A percentile compares a stretch with the other conserved stretches of the same genome.
Conservation (phyloP, 2,113 vertebrate genomes). For the Tyto alba region DNA sequence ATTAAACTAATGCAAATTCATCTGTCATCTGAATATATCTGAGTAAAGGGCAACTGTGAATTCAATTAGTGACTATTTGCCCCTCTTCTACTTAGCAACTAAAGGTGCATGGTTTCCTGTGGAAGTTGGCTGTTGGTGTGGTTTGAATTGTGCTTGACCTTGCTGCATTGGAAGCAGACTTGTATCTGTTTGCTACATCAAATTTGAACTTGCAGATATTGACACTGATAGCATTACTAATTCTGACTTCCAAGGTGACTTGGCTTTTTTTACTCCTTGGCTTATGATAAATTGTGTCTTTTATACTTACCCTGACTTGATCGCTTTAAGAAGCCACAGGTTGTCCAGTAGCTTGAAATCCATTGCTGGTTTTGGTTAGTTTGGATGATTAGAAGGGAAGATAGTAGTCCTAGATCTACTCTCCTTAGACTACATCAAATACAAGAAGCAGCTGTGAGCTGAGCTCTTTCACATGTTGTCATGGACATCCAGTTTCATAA, state of each 20-base stretch:
- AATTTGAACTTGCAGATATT: not conserved
- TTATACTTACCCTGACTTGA: not conserved
- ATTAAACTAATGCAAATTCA: conserved; percentile 30
- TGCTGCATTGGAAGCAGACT: not conserved
- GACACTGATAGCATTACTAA: not conserved
- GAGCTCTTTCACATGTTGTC: not conserved
- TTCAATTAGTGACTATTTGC: not conserved
- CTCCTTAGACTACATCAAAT: not conserved
- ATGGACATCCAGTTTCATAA: not conserved
- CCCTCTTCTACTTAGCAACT: not conserved
- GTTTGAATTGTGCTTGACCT: not conserved
- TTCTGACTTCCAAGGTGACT: not conserved
- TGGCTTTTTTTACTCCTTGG: not conserved
- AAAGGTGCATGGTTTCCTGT: not conserved
- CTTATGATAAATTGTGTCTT: not conserved
- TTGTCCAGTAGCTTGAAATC: not conserved
- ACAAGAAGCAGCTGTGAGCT: not conserved
- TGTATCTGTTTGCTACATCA: not conserved
- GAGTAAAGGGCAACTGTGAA: conserved; percentile 4
- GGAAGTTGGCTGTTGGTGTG: not conserved
- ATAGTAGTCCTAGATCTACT: not conserved
- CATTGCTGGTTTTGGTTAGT: not conserved
- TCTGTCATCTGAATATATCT: not conserved
- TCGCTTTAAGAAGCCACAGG: not conserved
- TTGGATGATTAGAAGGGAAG: not conserved